phyloP scores from a whole-genome alignment of 2,797 vertebrate genomes.

The Dallia pectoralis region DNA sequence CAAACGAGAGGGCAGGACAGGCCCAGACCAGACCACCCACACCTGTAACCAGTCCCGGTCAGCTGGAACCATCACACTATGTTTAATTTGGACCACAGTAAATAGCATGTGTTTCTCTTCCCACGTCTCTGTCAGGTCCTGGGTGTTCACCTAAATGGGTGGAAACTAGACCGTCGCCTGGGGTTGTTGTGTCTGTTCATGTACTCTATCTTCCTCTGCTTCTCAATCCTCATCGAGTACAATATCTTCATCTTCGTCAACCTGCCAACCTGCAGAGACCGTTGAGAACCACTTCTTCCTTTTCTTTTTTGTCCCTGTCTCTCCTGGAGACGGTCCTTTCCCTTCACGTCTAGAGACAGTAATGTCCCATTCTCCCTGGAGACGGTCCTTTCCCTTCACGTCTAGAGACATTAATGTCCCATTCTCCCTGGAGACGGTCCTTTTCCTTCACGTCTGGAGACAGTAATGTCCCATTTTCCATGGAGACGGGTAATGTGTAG shows the following conservation, averaged over 20 bases:
- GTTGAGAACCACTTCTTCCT: slow-evolving; percentile 60
- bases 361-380: too few relatives aligned
- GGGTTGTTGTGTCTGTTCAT: slow-evolving; percentile 86
- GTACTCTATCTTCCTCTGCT: slow-evolving; percentile 92
- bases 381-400: too few relatives aligned
- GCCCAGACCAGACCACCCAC: too few relatives aligned
- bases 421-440: too few relatives aligned
- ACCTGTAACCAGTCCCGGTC: too few relatives aligned
- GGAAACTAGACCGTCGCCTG: slow-evolving; percentile 91
- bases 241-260: slow-evolving; percentile 99
- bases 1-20: too few relatives aligned
- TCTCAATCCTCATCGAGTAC: slow-evolving; percentile 99
- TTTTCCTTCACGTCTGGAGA: too few relatives aligned
- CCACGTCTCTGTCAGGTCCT: slow-evolving; percentile 77
- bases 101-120: not conserved
- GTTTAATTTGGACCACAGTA: not conserved
- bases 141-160: slow-evolving; percentile 93
- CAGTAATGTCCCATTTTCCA: too few relatives aligned
- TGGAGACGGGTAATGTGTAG: too few relatives aligned
- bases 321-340: not conserved
- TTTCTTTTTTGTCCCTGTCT: not conserved
- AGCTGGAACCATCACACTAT: too few relatives aligned
- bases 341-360: too few relatives aligned
- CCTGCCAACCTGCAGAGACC: slow-evolving; percentile 91
- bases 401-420: too few relatives aligned